Conservation (phyloP, 2,888 invertebrate species). For the Allophyes oxyacanthae region DNA sequence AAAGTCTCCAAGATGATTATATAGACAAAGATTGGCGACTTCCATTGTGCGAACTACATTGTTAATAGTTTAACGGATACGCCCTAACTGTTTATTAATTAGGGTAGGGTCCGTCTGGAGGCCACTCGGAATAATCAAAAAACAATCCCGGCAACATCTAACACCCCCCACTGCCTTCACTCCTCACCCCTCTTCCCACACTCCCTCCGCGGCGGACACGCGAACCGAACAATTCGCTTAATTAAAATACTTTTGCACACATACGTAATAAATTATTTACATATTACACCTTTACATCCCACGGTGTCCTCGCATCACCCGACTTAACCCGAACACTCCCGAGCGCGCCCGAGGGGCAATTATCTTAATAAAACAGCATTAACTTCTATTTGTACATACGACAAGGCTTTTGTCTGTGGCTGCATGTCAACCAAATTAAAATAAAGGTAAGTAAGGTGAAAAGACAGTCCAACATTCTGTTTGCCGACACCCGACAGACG, state of each 20-base stretch:
- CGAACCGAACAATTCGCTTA: conserved; percentile 50
- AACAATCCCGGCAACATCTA: conserved; percentile 58
- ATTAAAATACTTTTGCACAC: conserved; percentile 58
- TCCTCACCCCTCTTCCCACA: conserved; percentile 17
- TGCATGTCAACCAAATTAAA: conserved; percentile 47
- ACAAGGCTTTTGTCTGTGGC: conserved; percentile 30
- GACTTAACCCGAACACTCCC: neutral
- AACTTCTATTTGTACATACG: conserved; percentile 19
- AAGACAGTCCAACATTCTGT: conserved; percentile 23
- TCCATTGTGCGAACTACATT: conserved; percentile 35
- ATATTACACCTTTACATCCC: conserved; percentile 36
- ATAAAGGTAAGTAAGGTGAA: conserved; percentile 29
- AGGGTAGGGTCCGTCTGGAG: conserved; percentile 62
- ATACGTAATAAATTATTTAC: conserved; percentile 35
- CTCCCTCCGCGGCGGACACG: conserved; percentile 42
- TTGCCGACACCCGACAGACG: conserved; percentile 25
- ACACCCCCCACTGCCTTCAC: neutral
- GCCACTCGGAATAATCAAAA: conserved; percentile 61
- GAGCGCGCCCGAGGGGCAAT: conserved; percentile 7
- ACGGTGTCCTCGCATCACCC: conserved; percentile 2
- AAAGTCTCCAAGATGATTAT: too few species aligned
- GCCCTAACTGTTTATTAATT: conserved; percentile 64
- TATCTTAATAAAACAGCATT: conserved; percentile 33
- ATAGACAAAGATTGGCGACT: neutral
- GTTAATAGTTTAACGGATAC: conserved; percentile 42